Conservation (phyloP, 1,140 invertebrate species). For the Protaetia brevitarsis region DNA sequence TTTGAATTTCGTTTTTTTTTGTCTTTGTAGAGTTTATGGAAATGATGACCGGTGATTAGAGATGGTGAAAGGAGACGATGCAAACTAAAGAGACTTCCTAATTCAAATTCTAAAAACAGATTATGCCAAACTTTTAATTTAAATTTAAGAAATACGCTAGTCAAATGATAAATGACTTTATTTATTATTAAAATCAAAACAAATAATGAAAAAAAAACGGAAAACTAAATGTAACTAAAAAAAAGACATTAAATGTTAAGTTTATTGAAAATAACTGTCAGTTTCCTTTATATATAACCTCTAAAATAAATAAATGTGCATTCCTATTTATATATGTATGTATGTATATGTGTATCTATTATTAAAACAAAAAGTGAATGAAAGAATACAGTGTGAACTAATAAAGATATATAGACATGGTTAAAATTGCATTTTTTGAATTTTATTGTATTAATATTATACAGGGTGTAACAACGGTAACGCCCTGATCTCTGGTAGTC, state of each 20-base stretch:
- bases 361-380: no score
- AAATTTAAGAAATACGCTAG: neutral
- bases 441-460: no score
- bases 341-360: no score
- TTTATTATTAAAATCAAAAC: neutral
- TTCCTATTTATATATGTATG: no score
- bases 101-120: neutral
- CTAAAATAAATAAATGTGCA: neutral
- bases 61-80: neutral
- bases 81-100: neutral
- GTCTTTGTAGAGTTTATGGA: slow-evolving; percentile 80
- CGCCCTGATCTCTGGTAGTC: no score
- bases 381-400: no score
- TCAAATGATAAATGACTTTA: neutral
- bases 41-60: slow-evolving; percentile 81
- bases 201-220: neutral
- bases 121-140: neutral
- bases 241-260: neutral
- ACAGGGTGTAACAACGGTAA: no score
- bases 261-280: neutral
- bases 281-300: neutral
- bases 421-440: no score
- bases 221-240: neutral
- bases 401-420: no score
- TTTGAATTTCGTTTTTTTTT: slow-evolving; percentile 39